These are phyloP conservation scores for Lasaia peninsularis DNA, from an alignment of 1,140 invertebrate species.

Conservation along the genomic window DNA sequence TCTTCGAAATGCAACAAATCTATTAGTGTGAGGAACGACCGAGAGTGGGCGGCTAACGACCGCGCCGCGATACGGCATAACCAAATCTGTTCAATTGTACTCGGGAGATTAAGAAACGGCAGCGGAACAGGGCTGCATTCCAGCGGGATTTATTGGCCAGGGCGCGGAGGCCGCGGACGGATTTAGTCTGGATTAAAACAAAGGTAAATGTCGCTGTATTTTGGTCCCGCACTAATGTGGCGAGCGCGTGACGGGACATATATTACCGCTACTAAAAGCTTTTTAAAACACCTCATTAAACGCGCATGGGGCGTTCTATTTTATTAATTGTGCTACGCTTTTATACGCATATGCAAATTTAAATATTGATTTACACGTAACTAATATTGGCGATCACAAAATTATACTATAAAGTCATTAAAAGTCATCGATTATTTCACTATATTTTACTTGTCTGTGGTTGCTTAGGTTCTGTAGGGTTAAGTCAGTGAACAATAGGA, in stretches of 20 bases:
- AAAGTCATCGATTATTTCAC: too few species aligned
- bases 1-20: conserved; percentile 21
- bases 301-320: not conserved
- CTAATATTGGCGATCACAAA: too few species aligned
- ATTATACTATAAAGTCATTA: too few species aligned
- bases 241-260: not conserved
- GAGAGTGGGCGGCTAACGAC: conserved; percentile 25
- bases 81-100: conserved; percentile 38
- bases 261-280: conserved; percentile 17
- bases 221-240: conserved; percentile 27
- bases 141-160: conserved; percentile 44
- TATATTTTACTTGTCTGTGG: too few species aligned
- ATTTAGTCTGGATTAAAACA: conserved; percentile 37
- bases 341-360: not conserved
- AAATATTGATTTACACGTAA: not conserved
- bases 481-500: too few species aligned
- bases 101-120: conserved; percentile 28
- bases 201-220: conserved; percentile 34
- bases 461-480: too few species aligned
- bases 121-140: conserved; percentile 38
- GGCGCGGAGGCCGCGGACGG: conserved; percentile 23
- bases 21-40: conserved; percentile 24
- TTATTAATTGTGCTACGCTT: not conserved
- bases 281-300: conserved; percentile 14
- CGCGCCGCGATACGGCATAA: conserved; percentile 25